Conservation (phyloP, 1,140 invertebrate species). For the Parapsyche elsis region DNA sequence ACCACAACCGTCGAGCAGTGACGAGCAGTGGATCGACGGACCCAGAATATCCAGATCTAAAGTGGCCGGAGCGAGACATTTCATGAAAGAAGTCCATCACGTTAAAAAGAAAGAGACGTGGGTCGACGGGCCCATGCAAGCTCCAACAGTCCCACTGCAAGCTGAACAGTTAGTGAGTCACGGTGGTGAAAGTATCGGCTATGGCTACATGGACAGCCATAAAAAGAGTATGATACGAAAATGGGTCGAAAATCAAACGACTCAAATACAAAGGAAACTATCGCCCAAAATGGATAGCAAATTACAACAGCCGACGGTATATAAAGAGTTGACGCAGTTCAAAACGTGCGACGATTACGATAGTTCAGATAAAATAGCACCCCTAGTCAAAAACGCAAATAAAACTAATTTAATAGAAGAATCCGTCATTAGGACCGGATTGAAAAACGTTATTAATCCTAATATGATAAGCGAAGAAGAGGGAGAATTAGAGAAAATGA, state of each 20-base stretch:
- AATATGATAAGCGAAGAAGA: constrained; percentile 67
- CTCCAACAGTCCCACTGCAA: constrained; percentile 62
- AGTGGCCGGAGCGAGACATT: constrained; percentile 82
- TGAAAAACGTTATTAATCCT: constrained; percentile 66
- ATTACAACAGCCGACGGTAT: constrained; percentile 59
- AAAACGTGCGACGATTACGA: constrained; percentile 72
- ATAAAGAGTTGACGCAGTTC: constrained; percentile 74
- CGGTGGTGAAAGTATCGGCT: constrained; percentile 67
- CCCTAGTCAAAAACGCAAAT: constrained; percentile 63
- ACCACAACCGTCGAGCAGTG: constrained; percentile 68
- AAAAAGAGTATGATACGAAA: constrained; percentile 93
- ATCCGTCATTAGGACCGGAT: constrained; percentile 68
- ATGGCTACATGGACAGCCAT: constrained; percentile 90
- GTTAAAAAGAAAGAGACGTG: constrained; percentile 87
- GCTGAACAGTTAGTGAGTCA: constrained; percentile 64
- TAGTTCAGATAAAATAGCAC: constrained; percentile 64
- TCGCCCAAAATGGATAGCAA: constrained; percentile 63
- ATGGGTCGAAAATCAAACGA: constrained; percentile 92
- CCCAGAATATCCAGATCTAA: constrained; percentile 86
- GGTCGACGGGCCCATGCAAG: constrained; percentile 89
- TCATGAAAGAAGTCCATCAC: constrained; percentile 80
- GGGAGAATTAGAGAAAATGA: constrained; percentile 54
- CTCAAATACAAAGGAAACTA: constrained; percentile 75
- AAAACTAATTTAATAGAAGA: constrained; percentile 69
- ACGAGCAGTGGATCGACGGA: constrained; percentile 97